Percentiles rank a stretch among this genome's conserved stretches.
phyloP scores from a whole-genome alignment of 2,113 vertebrate species.

The Chrysemys picta region DNA sequence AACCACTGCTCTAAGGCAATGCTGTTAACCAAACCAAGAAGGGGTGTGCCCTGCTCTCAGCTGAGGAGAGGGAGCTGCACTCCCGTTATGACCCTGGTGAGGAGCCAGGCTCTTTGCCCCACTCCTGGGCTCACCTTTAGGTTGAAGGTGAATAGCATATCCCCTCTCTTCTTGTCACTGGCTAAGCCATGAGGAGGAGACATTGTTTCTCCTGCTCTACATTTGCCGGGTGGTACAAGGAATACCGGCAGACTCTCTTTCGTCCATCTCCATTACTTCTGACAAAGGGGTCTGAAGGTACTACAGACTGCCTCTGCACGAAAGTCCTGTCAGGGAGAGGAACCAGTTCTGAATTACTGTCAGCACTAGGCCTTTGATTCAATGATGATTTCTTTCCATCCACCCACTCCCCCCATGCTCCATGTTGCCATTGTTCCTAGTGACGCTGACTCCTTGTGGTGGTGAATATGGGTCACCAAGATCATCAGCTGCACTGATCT shows the following conservation, averaged over 20 bases:
- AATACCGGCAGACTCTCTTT: neutral
- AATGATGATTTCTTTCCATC: neutral
- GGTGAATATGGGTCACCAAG: neutral
- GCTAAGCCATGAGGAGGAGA: neutral
- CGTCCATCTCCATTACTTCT: neutral
- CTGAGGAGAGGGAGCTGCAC: too few relatives aligned
- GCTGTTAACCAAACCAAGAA: too few relatives aligned
- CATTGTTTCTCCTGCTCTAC: neutral
- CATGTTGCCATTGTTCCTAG: neutral
- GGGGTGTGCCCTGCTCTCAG: too few relatives aligned
- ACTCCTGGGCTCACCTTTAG: neutral
- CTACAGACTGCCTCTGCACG: neutral
- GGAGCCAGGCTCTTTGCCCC: neutral
- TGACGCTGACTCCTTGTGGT: neutral
- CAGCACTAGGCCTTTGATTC: neutral
- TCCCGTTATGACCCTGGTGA: too few relatives aligned
- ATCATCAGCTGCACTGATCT: neutral
- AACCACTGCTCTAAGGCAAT: too few relatives aligned
- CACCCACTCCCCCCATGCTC: fast-evolving
- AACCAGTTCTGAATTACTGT: neutral
- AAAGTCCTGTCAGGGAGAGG: neutral
- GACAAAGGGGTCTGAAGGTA: neutral
- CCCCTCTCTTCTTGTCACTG: neutral
- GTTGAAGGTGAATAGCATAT: neutral
- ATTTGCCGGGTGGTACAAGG: neutral